These are phyloP conservation scores for Acanthosoma haemorrhoidale DNA, from an alignment of 2,888 invertebrate species.

Conservation along the genomic window DNA sequence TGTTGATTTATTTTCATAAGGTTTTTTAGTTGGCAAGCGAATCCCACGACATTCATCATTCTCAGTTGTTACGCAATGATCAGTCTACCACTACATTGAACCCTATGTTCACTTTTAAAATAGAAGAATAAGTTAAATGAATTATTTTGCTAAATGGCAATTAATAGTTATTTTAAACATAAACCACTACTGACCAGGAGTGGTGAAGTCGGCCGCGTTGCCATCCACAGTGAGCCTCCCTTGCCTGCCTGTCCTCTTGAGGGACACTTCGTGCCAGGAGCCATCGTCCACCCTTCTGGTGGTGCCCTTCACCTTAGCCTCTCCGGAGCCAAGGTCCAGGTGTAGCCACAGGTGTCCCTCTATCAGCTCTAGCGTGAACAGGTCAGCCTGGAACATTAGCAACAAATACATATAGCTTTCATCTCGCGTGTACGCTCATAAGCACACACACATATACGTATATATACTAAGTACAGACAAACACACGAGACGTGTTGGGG, in stretches of 20 bases:
- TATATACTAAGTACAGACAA: too few relatives aligned
- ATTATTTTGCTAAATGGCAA: too few relatives aligned
- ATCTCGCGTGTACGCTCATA: too few relatives aligned
- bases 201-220: constrained; percentile 79
- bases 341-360: constrained; percentile 91
- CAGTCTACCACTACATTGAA: too few relatives aligned
- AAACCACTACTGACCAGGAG: constrained; percentile 57
- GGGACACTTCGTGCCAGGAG: constrained; percentile 83
- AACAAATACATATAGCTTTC: too few relatives aligned
- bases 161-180: too few relatives aligned
- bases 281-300: constrained; percentile 81
- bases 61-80: too few relatives aligned
- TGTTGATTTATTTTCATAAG: too few relatives aligned
- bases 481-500: too few relatives aligned
- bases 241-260: constrained; percentile 75
- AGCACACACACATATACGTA: too few relatives aligned
- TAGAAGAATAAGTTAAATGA: background rate
- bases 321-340: constrained; percentile 86
- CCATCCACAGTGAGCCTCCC: constrained; percentile 87
- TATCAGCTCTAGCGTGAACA: constrained; percentile 89
- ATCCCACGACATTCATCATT: too few relatives aligned
- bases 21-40: too few relatives aligned
- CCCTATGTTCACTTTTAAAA: background rate
- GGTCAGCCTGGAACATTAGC: constrained; percentile 62
- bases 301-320: constrained; percentile 78